Evolutionary conservation across 2,888 invertebrate genomes (phyloP).

Genomic region (Andrena praecox): DNA sequence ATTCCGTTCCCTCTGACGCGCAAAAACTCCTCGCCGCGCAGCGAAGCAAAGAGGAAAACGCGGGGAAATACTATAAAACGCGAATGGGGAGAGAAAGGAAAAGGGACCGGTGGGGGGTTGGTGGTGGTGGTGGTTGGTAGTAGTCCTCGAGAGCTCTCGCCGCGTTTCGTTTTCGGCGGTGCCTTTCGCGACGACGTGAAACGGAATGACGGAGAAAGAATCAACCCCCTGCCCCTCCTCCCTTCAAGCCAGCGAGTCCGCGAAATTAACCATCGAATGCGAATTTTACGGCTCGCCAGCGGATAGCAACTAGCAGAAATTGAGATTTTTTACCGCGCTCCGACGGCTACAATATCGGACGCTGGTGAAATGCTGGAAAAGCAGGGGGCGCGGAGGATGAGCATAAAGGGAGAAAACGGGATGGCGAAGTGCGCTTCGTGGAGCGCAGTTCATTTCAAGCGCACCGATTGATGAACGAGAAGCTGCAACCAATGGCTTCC

Average conservation of each 20-base stretch:
- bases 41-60: background rate
- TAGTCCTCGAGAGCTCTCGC: background rate
- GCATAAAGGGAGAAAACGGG: conserved; percentile 14
- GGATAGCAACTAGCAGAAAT: conserved; percentile 36
- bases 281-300: conserved; percentile 48
- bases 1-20: background rate
- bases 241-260: conserved; percentile 10
- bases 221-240: conserved; percentile 36
- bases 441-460: conserved; percentile 53
- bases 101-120: too few relatives aligned
- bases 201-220: background rate
- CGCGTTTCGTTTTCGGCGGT: background rate
- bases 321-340: conserved; percentile 31
- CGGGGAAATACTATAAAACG: background rate
- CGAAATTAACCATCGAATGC: conserved; percentile 54
- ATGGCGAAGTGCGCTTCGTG: conserved; percentile 40
- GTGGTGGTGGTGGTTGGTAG: too few relatives aligned
- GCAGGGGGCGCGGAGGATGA: background rate
- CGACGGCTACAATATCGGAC: conserved; percentile 34
- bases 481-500: conserved; percentile 64
- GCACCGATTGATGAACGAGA: conserved; percentile 73
- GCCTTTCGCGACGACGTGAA: background rate
- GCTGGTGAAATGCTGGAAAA: background rate
- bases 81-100: too few relatives aligned
- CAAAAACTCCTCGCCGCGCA: conserved; percentile 19